Percentiles rank a stretch among this genome's conserved stretches.
phyloP scores from a whole-genome alignment of 2,888 invertebrate species.

The Dryobota labecula region DNA sequence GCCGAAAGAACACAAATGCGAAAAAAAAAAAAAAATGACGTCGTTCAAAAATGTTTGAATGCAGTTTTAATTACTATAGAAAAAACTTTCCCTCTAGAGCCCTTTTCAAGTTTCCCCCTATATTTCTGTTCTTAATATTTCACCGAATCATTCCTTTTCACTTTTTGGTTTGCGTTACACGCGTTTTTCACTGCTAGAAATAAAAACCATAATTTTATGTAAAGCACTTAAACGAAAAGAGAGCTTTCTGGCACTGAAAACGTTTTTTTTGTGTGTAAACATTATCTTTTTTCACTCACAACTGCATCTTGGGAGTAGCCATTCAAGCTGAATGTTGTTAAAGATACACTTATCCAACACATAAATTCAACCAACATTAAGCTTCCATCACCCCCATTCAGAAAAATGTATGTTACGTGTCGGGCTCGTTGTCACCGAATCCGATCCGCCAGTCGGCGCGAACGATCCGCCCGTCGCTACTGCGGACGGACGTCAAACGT shows the following conservation, averaged over 20 bases:
- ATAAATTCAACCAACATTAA: slow-evolving; percentile 62
- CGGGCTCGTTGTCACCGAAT: slow-evolving; percentile 79
- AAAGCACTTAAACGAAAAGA: background rate
- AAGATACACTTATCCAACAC: slow-evolving; percentile 18
- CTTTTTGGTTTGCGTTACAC: slow-evolving; percentile 19
- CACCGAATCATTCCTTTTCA: slow-evolving; percentile 9
- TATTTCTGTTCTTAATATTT: slow-evolving; percentile 20
- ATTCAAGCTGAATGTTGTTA: slow-evolving; percentile 15
- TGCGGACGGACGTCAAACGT: slow-evolving; percentile 88
- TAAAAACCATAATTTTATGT: background rate
- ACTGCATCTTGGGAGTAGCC: slow-evolving; percentile 46
- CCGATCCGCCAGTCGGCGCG: slow-evolving; percentile 80
- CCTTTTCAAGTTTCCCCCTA: background rate
- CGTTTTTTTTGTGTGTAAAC: slow-evolving; percentile 29
- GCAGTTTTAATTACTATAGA: background rate
- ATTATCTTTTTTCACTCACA: slow-evolving; percentile 28
- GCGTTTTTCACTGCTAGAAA: slow-evolving; percentile 48
- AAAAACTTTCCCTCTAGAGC: background rate
- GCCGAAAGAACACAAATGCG: background rate
- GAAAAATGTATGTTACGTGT: slow-evolving; percentile 57
- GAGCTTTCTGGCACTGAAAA: slow-evolving; percentile 46
- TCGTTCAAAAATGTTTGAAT: background rate
- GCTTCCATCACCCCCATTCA: slow-evolving; percentile 65
- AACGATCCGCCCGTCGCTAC: slow-evolving; percentile 80
- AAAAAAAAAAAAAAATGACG: background rate